These are phyloP conservation scores for Mus minutoides DNA, from an alignment of 2,797 vertebrate species.

Conservation along the genomic window DNA sequence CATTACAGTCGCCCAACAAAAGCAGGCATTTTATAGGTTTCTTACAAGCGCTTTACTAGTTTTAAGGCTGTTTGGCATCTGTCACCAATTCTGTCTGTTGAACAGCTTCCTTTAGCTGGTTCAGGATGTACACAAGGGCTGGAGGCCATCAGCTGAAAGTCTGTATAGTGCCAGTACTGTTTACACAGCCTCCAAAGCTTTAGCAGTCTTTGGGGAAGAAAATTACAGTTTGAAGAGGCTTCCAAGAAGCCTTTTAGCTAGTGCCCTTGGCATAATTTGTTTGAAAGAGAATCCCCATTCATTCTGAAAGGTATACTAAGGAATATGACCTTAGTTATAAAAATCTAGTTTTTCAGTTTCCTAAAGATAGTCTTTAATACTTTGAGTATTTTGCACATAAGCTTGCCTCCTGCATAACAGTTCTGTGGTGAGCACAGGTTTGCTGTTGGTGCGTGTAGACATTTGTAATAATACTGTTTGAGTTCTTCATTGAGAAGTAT, in stretches of 20 bases:
- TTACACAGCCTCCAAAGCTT: constrained; percentile 20
- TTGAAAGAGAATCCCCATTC: background rate
- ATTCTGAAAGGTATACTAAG: constrained; percentile 40
- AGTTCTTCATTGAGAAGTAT: constrained; percentile 33
- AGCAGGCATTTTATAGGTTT: constrained; percentile 23
- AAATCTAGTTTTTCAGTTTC: constrained; percentile 3
- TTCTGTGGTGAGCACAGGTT: background rate
- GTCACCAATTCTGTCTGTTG: background rate
- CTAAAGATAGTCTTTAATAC: constrained; percentile 53
- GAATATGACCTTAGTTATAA: constrained; percentile 55
- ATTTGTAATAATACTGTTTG: background rate
- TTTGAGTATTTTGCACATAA: constrained; percentile 18
- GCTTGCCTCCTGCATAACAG: constrained; percentile 25
- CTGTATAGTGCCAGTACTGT: background rate
- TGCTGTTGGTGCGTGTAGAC: background rate
- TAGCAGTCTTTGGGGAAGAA: constrained; percentile 29
- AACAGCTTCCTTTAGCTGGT: constrained; percentile 8
- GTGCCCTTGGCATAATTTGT: constrained; percentile 38
- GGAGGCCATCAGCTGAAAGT: constrained; percentile 7
- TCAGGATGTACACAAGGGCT: background rate
- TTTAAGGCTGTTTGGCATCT: constrained; percentile 47
- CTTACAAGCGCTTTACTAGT: background rate
- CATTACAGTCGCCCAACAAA: background rate
- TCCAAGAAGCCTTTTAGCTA: constrained; percentile 14
- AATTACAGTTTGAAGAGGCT: constrained; percentile 44